Conservation (phyloP, 2,888 invertebrate species). For the Lysandra coridon region DNA sequence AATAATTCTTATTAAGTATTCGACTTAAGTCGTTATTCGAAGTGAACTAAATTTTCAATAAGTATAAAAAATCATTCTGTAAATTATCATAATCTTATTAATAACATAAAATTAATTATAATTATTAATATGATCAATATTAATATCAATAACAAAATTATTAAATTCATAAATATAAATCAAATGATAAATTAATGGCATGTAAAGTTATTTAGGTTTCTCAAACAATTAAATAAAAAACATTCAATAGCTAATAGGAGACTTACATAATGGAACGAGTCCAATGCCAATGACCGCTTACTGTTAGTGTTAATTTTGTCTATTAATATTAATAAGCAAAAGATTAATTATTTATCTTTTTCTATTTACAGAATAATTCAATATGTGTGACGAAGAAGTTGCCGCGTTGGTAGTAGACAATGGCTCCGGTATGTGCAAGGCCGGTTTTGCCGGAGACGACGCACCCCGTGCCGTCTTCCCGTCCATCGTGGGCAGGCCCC, state of each 20-base stretch:
- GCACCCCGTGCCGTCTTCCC: slow-evolving; percentile 97
- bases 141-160: too few relatives aligned
- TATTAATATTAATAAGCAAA: neutral
- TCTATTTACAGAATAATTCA: slow-evolving; percentile 68
- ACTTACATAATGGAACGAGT: neutral
- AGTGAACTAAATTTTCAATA: neutral
- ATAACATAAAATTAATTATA: neutral
- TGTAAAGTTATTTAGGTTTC: neutral
- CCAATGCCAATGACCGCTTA: neutral
- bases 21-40: neutral
- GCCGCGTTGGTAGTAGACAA: slow-evolving; percentile 97
- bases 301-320: neutral
- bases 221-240: neutral
- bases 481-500: slow-evolving; percentile 95
- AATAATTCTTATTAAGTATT: neutral
- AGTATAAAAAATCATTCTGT: neutral
- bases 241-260: neutral
- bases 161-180: neutral
- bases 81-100: too few relatives aligned
- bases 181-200: neutral
- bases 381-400: slow-evolving; percentile 84
- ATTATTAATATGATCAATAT: neutral
- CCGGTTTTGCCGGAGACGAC: slow-evolving; percentile 97
- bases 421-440: slow-evolving; percentile 99
- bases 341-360: slow-evolving; percentile 29